Percentiles rank a stretch among this genome's conserved stretches.
These are phyloP conservation scores for Lanistes nyassanus DNA, from an alignment of 1,140 invertebrate species.

Conservation along the genomic window DNA sequence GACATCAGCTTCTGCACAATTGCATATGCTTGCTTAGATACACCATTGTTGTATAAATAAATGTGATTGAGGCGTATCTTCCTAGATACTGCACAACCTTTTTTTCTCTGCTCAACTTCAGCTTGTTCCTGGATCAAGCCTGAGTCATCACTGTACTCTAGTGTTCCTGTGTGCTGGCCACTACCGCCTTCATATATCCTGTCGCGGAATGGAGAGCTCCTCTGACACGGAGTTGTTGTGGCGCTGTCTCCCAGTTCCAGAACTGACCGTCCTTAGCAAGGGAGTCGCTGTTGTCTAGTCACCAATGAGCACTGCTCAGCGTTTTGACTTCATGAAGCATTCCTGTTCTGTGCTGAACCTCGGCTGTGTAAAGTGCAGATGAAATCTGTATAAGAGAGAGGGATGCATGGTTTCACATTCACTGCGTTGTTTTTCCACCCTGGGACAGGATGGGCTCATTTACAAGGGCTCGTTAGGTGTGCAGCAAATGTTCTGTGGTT, in stretches of 20 bases:
- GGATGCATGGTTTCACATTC: no score
- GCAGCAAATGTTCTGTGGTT: no score
- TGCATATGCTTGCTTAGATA: background rate
- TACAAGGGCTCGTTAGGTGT: no score
- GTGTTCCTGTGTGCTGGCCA: conserved; percentile 19
- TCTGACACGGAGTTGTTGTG: background rate
- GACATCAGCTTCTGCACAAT: background rate
- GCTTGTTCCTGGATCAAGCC: background rate
- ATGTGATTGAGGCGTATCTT: background rate
- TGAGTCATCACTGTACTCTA: conserved; percentile 11
- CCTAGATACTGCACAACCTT: background rate
- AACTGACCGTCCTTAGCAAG: conserved; percentile 3
- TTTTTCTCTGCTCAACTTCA: background rate
- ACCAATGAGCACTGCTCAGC: no score
- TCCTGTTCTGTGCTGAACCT: no score
- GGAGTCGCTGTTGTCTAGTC: background rate
- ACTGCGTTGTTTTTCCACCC: no score
- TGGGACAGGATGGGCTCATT: no score
- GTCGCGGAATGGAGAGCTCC: background rate
- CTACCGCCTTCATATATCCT: conserved; percentile 16
- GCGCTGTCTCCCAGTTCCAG: conserved; percentile 9
- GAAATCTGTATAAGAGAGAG: no score
- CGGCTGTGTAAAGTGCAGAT: no score
- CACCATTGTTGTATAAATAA: background rate
- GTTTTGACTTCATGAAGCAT: no score